Evolutionary conservation across 2,888 invertebrate genomes (phyloP), one percentile per base, ranked within the genome.

Genomic region (Piscicola geometra): DNA sequence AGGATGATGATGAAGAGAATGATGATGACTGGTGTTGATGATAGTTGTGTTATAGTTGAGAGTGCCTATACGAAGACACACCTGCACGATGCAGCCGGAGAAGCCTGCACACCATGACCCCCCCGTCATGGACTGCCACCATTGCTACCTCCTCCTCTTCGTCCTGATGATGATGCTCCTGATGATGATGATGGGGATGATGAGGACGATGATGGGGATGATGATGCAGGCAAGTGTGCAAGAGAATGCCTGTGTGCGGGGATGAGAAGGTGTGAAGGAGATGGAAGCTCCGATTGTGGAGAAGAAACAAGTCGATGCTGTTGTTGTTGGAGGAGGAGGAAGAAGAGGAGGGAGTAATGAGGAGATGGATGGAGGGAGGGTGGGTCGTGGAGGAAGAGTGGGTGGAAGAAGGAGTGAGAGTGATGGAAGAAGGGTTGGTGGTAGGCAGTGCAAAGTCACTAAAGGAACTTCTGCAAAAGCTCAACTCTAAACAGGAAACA

Each of bases 41-140:
- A n/a, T n/a, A n/a, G n/a, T n/a, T n/a, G n/a, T n/a, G n/a, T n/a
- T n/a, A n/a, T n/a, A n/a, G n/a, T n/a, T n/a, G n/a, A n/a, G n/a
- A n/a, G n/a, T n/a, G n/a, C n/a, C n/a, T n/a, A n/a, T n/a, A n/a
- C n/a, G n/a, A n/a, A n/a, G n/a, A n/a, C n/a, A n/a, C n/a, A n/a
- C n/a, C n/a, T n/a, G n/a, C n/a, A n/a, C n/a, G n/a, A n/a, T n/a
- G n/a, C n/a, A n/a, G n/a, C n/a, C n/a, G n/a, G n/a, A n/a, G n/a
- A n/a, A n/a, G n/a, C n/a, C n/a, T n/a, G n/a, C 9, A 56, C 60
- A 56, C n/a, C 5, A 56, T 21, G n/a, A 21, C 25, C 5, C 60
- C 60, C 25, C 60, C 60, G n/a, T 56, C 60, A 56, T 56, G 60
- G 5, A 21, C 60, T 15, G 60, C 5, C 60, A 56, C 60, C 60